Evolutionary conservation across 2,888 invertebrate genomes (phyloP).

Genomic region (Melolontha melolontha): DNA sequence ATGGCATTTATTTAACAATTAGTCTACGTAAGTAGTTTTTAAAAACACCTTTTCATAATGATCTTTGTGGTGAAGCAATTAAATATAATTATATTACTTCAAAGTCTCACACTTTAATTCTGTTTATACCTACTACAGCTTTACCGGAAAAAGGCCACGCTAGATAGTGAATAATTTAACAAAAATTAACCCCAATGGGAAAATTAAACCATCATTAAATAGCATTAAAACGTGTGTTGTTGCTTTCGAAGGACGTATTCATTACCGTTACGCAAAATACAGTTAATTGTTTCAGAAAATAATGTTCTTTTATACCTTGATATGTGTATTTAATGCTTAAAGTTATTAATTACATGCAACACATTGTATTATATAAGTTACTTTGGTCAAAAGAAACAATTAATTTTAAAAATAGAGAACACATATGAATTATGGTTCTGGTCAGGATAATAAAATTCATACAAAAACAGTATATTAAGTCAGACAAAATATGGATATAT

Average conservation of each 20-base stretch:
- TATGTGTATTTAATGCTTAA: too few relatives aligned
- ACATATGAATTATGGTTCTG: too few relatives aligned
- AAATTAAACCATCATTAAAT: constrained; percentile 49
- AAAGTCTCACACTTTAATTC: constrained; percentile 6
- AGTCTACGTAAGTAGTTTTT: constrained; percentile 49
- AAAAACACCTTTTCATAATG: constrained; percentile 49
- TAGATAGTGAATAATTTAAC: constrained; percentile 49
- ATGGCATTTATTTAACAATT: constrained; percentile 53
- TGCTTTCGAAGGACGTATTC: constrained; percentile 22
- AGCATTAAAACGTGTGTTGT: constrained; percentile 6
- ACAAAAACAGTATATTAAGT: too few relatives aligned
- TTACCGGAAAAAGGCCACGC: constrained; percentile 48
- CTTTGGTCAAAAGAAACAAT: too few relatives aligned
- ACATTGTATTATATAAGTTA: too few relatives aligned
- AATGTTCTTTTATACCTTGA: too few relatives aligned
- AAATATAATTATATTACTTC: constrained; percentile 44
- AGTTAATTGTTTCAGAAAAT: too few relatives aligned
- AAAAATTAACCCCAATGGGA: constrained; percentile 47
- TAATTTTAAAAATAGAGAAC: too few relatives aligned
- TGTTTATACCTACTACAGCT: neutral
- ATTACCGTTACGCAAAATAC: constrained; percentile 18
- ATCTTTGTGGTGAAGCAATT: constrained; percentile 46
- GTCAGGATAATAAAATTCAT: too few relatives aligned
- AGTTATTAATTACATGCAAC: too few relatives aligned
- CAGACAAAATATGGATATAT: too few relatives aligned